Evolutionary conservation across 1,140 invertebrate genomes (phyloP).

Genomic region (Caenorhabditis brenneri): DNA sequence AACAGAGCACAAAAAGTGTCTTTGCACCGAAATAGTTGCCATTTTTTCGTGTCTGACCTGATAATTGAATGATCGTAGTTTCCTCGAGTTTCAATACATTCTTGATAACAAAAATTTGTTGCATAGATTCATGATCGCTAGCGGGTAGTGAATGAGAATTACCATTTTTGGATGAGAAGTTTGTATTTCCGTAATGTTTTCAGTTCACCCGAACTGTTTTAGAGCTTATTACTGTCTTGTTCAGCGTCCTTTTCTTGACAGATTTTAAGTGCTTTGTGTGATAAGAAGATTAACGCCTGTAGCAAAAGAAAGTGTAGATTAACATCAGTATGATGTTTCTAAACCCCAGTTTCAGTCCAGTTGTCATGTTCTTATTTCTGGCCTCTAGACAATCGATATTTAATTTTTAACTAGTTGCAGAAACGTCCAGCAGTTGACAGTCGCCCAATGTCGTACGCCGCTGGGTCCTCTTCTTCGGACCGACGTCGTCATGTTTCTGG

Average conservation of each 20-base stretch:
- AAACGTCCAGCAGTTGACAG: neutral
- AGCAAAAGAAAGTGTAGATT: neutral
- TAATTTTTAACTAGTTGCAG: neutral
- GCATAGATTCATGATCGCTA: no score
- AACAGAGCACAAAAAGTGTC: neutral
- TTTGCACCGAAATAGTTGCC: neutral
- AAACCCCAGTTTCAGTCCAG: neutral
- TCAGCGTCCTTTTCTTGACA: neutral
- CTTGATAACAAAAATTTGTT: no score
- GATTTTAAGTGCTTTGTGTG: neutral
- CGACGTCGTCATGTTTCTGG: neutral
- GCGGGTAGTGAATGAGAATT: no score
- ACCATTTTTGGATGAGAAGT: no score
- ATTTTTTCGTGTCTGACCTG: no score
- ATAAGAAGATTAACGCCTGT: neutral
- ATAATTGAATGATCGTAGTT: no score
- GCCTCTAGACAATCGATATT: neutral
- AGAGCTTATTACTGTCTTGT: neutral
- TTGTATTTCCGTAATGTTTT: no score
- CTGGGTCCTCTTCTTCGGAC: neutral
- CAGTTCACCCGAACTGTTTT: no score
- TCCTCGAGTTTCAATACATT: no score
- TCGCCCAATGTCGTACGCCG: conserved; percentile 6
- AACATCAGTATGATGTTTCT: neutral
- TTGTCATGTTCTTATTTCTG: neutral